Evolutionary conservation across 92 coral and sea anemone species (phyloP), one percentile per base, ranked within the genome.

Genomic region (Pocillopora grandis): DNA sequence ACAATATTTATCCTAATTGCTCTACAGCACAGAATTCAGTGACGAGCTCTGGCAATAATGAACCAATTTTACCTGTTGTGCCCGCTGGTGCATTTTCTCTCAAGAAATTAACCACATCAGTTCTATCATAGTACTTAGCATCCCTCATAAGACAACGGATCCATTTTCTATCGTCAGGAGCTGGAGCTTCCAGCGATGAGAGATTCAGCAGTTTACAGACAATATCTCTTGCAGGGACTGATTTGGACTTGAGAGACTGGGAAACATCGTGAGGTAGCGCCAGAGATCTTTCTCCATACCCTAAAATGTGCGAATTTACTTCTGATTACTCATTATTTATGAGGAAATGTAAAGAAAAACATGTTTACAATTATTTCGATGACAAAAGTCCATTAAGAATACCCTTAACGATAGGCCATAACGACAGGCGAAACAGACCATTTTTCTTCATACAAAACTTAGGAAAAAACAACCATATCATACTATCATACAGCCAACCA

Each of bases 71-170:
- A 87, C 87, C 90, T 3, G 87, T 81, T 20, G 84, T 87, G 33
- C 87, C 87, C 21, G 81, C 77, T 0, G 90, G 87, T 16, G 83
- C 48, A 58, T 58, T 56, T 10, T 56, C 19, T 42, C 87, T 74
- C 35, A 75, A 68, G 66, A 33, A 33, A 66, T 66, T 12, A 10
- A 66, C 80, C 21, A 66, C 66, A 62, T 74, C 82, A 13, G 16
- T 15, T 33, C 68, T 74, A 42, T 66, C 18, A 13, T 10, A 13
- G 6, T 18, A 2, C 1, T 80, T 80, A 37, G 77, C 63, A 5
- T 55, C 49, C 48, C 27, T 65, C 19, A 70, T 48, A 10, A 65
- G 49, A 7, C 81, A 27, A 21, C 90, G 80, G 21, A 76, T 60
- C 72, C 77, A 80, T 14, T 65, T 78, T 52, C 19, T 73, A 8